phyloP scores from a whole-genome alignment of 2,888 invertebrate genomes.

The Melieria picta region DNA sequence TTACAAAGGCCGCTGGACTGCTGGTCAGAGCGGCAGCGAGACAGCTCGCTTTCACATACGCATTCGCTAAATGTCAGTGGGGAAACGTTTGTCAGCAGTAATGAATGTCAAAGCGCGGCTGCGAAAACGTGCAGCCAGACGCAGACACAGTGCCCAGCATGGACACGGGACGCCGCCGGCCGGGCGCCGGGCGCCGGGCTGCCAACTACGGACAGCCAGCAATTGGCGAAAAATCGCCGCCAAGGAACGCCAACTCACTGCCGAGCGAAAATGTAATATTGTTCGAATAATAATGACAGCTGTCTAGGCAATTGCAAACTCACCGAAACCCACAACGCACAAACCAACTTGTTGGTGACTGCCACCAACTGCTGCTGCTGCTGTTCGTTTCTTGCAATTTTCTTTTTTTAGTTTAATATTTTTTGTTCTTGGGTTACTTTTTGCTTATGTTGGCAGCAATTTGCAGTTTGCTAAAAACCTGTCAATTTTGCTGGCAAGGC shows the following conservation, averaged over 20 bases:
- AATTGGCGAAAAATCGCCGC: no score
- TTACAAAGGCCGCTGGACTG: not conserved
- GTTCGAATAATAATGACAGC: conserved; percentile 24
- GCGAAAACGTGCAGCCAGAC: no score
- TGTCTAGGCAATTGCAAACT: conserved; percentile 14
- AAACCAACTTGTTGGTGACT: no score
- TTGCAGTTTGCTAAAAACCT: conserved; percentile 16
- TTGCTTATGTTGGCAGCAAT: not conserved
- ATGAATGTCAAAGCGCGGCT: conserved; percentile 15
- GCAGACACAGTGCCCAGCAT: no score
- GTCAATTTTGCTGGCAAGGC: conserved; percentile 26
- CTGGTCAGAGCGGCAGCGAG: no score
- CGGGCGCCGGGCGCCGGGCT: no score
- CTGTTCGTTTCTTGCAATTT: no score
- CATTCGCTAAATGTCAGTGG: not conserved
- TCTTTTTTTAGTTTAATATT: not conserved
- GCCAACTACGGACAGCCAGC: no score
- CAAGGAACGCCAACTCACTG: not conserved
- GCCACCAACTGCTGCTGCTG: no score
- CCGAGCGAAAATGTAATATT: conserved; percentile 2
- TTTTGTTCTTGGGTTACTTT: not conserved
- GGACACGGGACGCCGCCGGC: no score
- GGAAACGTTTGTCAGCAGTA: conserved; percentile 13
- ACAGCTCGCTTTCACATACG: conserved; percentile 1
- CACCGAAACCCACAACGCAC: not conserved